phyloP scores from a whole-genome alignment of 1,140 invertebrate genomes.

The Zaprionus davidi region DNA sequence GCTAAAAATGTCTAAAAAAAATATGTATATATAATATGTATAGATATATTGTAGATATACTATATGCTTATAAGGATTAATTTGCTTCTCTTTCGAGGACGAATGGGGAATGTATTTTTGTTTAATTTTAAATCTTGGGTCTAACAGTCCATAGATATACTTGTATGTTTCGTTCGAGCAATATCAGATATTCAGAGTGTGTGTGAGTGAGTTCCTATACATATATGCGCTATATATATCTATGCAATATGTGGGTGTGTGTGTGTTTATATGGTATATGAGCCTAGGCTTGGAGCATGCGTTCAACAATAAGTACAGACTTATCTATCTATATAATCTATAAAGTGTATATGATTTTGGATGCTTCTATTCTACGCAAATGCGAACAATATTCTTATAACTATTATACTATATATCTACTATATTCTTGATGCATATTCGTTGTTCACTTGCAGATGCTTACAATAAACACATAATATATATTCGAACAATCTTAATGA shows the following conservation, averaged over 20 bases:
- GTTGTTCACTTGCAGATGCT: slow-evolving; percentile 21
- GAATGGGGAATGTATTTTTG: slow-evolving; percentile 30
- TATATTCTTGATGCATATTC: slow-evolving; percentile 24
- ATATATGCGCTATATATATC: slow-evolving; percentile 36
- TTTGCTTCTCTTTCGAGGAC: slow-evolving; percentile 3
- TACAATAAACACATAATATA: slow-evolving; percentile 14
- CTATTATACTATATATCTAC: neutral
- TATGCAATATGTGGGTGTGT: slow-evolving; percentile 8
- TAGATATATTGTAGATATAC: slow-evolving; percentile 8
- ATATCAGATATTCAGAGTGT: slow-evolving; percentile 4
- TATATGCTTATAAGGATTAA: slow-evolving; percentile 18
- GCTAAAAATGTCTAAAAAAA: slow-evolving; percentile 36
- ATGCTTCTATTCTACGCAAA: slow-evolving; percentile 1
- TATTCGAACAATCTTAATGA: slow-evolving; percentile 40
- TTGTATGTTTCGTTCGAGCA: slow-evolving; percentile 14
- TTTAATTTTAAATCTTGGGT: slow-evolving; percentile 9
- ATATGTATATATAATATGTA: slow-evolving; percentile 29
- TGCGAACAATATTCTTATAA: neutral
- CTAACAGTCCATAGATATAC: slow-evolving; percentile 24
- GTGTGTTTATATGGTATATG: neutral
- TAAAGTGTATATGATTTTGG: slow-evolving; percentile 8
- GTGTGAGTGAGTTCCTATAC: neutral
- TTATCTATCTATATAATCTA: slow-evolving; percentile 16
- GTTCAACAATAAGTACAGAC: slow-evolving; percentile 39
- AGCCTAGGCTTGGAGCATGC: slow-evolving; percentile 32